Base-by-base conservation (phyloP, 2,113 vertebrate species). In the Gnathonemus echidnorhynchus region DNA sequence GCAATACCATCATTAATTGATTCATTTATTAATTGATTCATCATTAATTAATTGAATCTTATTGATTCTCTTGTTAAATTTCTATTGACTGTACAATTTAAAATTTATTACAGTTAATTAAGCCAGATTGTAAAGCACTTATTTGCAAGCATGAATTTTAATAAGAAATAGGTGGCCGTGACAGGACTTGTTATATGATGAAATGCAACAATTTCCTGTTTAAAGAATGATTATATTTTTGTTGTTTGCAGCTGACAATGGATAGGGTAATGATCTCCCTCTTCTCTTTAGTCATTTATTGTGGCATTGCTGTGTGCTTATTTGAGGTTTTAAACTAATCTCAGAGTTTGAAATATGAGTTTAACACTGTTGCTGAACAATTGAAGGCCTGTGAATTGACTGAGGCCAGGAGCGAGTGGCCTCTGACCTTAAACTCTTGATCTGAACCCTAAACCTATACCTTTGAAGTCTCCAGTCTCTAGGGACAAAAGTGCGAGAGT, bases 401-500 rank as follows among this genome's bases (percentile, higher is more conserved):
- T 90, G 86, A 90, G 85, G 35, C 62, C 85, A 42, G 85, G 27
- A 87, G 74, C 42, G 27, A 87, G 52, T 53, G 86, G 15, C 85
- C 66, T 77, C 48, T 80, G 89, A 90, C 89, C 89, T 90, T 80
- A 45, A 77, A 31, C 62, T 48, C 84, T 90, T 53, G 42, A n/a
- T 87, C 62, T 88, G 48, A 74, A 87, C 58, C 62, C 85, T 87
- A 53, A 90, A 87, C 48, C 46, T 62, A 45, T 5, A 77, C 24
- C n/a, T 70, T 86, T 90, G 45, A 86, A 74, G 62, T 21, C 50
- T 62, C 49, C 27, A 53, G 85, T 45, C 39, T 50, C 46, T 77
- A 42, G 45, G 27, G 56, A 66, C 42, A 86, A 45, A 45, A 9
- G n/a, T n/a, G 11, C 45, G 49, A 21, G 85, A 85, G 19, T n/a